Evolutionary conservation across 2,113 vertebrate species (phyloP).

Genomic region (Cephalophus harveyi): DNA sequence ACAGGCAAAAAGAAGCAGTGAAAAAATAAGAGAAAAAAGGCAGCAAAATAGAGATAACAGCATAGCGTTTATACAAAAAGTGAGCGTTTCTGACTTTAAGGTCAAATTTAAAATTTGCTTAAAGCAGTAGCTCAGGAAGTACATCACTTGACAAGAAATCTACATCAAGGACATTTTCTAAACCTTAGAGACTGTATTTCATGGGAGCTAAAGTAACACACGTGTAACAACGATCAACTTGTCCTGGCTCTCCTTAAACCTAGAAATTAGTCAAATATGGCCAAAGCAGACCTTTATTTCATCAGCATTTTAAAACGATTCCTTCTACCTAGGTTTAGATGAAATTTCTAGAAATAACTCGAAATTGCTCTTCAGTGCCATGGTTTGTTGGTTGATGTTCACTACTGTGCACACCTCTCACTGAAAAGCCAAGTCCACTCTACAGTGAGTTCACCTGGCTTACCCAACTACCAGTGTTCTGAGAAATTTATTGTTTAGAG

Average conservation of each 20-base stretch:
- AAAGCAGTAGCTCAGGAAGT: not conserved
- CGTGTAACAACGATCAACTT: not conserved
- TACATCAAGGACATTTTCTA: not conserved
- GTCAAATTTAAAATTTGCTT: not conserved
- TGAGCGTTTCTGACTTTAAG: not conserved
- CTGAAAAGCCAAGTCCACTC: not conserved
- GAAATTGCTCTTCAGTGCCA: not conserved
- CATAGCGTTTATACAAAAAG: not conserved
- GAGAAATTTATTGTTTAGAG: constrained; percentile 14
- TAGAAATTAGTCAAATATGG: not conserved
- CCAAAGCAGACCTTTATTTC: not conserved
- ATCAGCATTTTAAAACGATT: constrained; percentile 18
- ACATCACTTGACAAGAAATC: not conserved
- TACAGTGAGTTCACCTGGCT: not conserved
- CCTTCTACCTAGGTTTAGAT: constrained; percentile 8
- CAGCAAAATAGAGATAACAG: not conserved
- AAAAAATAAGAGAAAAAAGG: not conserved
- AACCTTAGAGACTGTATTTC: not conserved
- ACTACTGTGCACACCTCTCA: not conserved
- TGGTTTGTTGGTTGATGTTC: not conserved
- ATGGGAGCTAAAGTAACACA: not conserved
- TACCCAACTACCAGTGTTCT: not conserved
- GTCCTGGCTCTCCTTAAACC: not conserved
- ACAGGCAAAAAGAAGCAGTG: not conserved
- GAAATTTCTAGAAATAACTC: not conserved